Percentiles rank a stretch among this genome's conserved stretches.
Evolutionary conservation across 1,140 invertebrate genomes (phyloP).

Genomic region (Hirudo medicinalis): DNA sequence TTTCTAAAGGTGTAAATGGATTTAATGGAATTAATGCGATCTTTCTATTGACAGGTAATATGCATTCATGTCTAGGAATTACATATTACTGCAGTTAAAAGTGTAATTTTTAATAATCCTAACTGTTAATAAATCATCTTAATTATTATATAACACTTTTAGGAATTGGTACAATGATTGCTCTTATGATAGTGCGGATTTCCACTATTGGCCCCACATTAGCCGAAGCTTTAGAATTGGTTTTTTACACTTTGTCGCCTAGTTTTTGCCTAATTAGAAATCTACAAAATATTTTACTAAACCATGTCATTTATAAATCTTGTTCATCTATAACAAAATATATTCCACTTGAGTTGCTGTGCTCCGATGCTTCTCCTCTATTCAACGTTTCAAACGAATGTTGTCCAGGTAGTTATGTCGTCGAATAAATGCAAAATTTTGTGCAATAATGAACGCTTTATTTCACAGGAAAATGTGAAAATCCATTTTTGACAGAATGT

Average conservation of each 20-base stretch:
- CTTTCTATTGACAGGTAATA: conserved; percentile 27
- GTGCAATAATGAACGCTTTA: too few relatives aligned
- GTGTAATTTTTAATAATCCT: too few relatives aligned
- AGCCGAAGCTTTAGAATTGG: conserved; percentile 31
- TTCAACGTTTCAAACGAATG: too few relatives aligned
- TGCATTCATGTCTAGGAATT: background rate
- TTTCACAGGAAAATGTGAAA: too few relatives aligned
- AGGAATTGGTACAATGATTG: too few relatives aligned
- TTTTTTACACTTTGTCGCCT: conserved; percentile 36
- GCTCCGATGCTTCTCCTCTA: background rate
- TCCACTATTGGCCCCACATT: conserved; percentile 17
- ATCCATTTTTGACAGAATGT: too few relatives aligned
- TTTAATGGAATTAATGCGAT: conserved; percentile 35
- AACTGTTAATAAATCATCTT: too few relatives aligned
- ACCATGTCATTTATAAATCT: conserved; percentile 27
- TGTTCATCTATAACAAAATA: background rate
- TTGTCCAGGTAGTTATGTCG: too few relatives aligned
- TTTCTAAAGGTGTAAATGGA: conserved; percentile 33
- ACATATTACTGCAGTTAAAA: too few relatives aligned
- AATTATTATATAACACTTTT: too few relatives aligned
- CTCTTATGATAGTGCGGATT: too few relatives aligned
- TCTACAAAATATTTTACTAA: conserved; percentile 36
- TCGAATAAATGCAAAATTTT: too few relatives aligned
- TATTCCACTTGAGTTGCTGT: conserved; percentile 1
- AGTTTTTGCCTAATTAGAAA: conserved; percentile 35